Evolutionary conservation across 1,140 invertebrate species (phyloP), one percentile per base, ranked within the genome.

Genomic region (Drosophila setifemur): DNA sequence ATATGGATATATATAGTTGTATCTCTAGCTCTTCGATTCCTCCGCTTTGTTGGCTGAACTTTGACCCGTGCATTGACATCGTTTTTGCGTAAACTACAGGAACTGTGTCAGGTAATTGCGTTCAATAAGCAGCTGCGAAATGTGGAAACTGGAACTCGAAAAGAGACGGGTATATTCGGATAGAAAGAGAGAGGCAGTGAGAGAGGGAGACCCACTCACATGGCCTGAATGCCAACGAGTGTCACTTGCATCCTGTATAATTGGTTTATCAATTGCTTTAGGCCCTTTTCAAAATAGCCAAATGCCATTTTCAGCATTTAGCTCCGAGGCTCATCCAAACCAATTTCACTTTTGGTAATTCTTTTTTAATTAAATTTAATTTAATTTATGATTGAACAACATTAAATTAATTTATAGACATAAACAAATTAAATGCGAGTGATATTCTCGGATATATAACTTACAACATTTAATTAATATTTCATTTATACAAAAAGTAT

Each of bases 41-140:
- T 26, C 55, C 25, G 18, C 9, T 31, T 29, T 39, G 26, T 23
- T 26, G 35, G 26, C 26, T 77, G 77, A 82, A 83, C 77, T 83
- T 85, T 83, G 79, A 78, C 78, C 76, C 74, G 67, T 79, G 57
- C 78, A 60, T 77, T 86, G 75, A 68, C 79, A 79, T 78, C 81
- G 66, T 85, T 85, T 75, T 43, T 71, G 71, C 67, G 50, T 71
- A 66, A 67, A 67, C 60, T 67, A 25, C 18, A 43, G 39, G 55
- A 82, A 83, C 58, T 85, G 60, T 85, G 79, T 71, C 81, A 85
- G 79, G 71, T 83, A 83, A 83, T 83, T 83, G 78, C 74, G 81
- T 83, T 83, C 79, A 86, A 85, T 85, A 85, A 85, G 81, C 81
- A 86, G 79, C 81, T 85, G 2, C 79, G 42, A 29, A 61, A 43